Base-by-base conservation (phyloP, 2,888 invertebrate genomes). In the Parnassius orleans region DNA sequence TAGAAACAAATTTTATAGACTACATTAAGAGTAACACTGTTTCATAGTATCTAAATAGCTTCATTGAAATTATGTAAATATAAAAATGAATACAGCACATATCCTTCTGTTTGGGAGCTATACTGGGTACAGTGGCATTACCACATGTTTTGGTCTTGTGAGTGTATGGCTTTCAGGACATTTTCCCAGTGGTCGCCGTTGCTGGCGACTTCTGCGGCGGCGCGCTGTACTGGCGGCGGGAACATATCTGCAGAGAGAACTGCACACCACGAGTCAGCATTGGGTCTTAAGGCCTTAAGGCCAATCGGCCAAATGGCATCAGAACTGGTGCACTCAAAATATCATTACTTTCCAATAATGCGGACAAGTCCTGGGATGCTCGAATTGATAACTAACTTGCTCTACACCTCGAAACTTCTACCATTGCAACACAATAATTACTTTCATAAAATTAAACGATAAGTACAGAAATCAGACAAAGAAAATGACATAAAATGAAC, bases 141-240 rank as follows among this genome's bases (percentile, higher is more conserved):
- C 92, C 92, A 92, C 91, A 91, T 81, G 82, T 84, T 87, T 84
- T 86, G 87, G 74, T 92, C 90, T 88, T 90, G 91, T 84, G 89
- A 82, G 82, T 88, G 87, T 74, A 90, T 88, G 71, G 90, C 84
- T 88, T 91, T 92, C 92, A 94, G 93, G 86, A 93, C 93, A 88
- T 93, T 93, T 93, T 94, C 94, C 92, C 93, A 93, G 83, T 92
- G 93, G 91, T 94, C 94, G 78, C 94, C 94, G 87, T 93, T 93
- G 87, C 89, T 84, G 81, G 93, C 93, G 79, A 94, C 93, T 81
- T 93, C 93, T 82, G 86, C 86, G 80, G 93, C 93, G 76, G 93
- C 92, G 72, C 90, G 93, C 67, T 76, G 92, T 69, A 86, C 85
- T 55, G 85, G 70, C 65, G 86, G 79, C 87, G 86, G 86, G 80